These are phyloP conservation scores for Diploptera punctata DNA, from an alignment of 2,888 invertebrate genomes.

Conservation along the genomic window DNA sequence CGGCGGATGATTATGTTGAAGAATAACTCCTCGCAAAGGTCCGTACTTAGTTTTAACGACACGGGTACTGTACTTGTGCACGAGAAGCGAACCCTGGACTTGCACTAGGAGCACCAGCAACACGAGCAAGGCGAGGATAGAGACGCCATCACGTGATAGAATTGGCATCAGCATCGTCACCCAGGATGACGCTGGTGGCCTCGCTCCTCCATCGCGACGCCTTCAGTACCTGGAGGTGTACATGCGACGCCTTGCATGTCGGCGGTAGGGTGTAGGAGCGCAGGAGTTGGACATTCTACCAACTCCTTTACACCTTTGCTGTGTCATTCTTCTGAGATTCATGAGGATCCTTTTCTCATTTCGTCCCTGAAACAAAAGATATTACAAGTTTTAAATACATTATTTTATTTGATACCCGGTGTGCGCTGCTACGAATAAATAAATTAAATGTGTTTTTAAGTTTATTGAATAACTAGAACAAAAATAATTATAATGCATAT, in stretches of 20 bases:
- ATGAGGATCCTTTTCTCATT: too few relatives aligned
- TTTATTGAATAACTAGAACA: too few relatives aligned
- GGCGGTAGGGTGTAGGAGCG: background rate
- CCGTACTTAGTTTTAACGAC: constrained; percentile 92
- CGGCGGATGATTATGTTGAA: constrained; percentile 73
- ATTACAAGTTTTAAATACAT: too few relatives aligned
- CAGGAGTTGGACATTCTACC: too few relatives aligned
- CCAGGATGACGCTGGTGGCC: constrained; percentile 33
- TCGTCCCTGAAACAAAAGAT: too few relatives aligned
- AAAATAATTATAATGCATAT: too few relatives aligned
- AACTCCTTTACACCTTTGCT: too few relatives aligned
- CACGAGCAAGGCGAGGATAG: constrained; percentile 19
- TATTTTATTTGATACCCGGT: too few relatives aligned
- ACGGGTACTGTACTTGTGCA: constrained; percentile 81
- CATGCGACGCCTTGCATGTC: background rate
- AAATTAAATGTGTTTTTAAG: too few relatives aligned
- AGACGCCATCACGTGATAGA: constrained; percentile 31
- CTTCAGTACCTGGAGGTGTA: constrained; percentile 31
- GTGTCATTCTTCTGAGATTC: too few relatives aligned
- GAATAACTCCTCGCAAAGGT: constrained; percentile 82
- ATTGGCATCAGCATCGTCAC: constrained; percentile 39
- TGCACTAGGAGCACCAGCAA: background rate
- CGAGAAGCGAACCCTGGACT: constrained; percentile 54
- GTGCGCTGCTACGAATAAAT: too few relatives aligned
- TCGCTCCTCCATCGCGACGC: constrained; percentile 36